Evolutionary conservation across 2,113 vertebrate genomes (phyloP), one percentile per base, ranked within the genome.

Genomic region (Tachycineta bicolor): DNA sequence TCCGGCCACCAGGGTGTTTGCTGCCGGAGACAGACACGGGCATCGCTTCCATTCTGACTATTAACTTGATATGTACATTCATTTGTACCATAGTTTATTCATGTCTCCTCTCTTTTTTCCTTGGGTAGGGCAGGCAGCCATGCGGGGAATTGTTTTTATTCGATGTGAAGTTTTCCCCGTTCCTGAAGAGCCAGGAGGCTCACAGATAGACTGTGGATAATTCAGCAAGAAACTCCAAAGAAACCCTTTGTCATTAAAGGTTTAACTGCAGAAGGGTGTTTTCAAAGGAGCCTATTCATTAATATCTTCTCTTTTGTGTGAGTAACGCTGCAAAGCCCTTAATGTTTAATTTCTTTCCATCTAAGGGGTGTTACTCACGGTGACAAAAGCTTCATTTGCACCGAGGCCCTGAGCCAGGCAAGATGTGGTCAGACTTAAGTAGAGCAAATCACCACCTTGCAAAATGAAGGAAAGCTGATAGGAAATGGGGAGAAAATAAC

Each of bases 201-300:
- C 47, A 18, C 41, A 76, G 83, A 87, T 68, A 71, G 7, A 59
- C 39, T 71, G 69, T 29, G 55, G 69, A 34, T 95, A 95, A 89
- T 94, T 94, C 93, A 73, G 20, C 62, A 39, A 76, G 81, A 87
- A 94, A 71, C 78, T 68, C 89, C 74, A 53, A 53, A 91, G 77
- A 76, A 85, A 73, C 25, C 18, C 58, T 93, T 89, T 89, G 84
- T 96, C 87, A 85, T 96, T 94, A 96, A 96, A 87, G 89, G 84
- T 89, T 96, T 93, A 91, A 62, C 70, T 73, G 78, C 67, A 95
- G 63, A 87, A 85, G 89, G 65, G 74, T 91, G 91, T 95, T 95
- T 93, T 95, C 95, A 96, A 94, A 96, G 91, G 26, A 87, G 41
- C 15, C 37, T 78, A 7, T 90, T 96, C 7, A 3, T 89, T 95